A percentile compares a stretch with the other conserved stretches of the same genome.
Evolutionary conservation across 1,140 invertebrate genomes (phyloP).

Genomic region (Eriocheir sinensis): DNA sequence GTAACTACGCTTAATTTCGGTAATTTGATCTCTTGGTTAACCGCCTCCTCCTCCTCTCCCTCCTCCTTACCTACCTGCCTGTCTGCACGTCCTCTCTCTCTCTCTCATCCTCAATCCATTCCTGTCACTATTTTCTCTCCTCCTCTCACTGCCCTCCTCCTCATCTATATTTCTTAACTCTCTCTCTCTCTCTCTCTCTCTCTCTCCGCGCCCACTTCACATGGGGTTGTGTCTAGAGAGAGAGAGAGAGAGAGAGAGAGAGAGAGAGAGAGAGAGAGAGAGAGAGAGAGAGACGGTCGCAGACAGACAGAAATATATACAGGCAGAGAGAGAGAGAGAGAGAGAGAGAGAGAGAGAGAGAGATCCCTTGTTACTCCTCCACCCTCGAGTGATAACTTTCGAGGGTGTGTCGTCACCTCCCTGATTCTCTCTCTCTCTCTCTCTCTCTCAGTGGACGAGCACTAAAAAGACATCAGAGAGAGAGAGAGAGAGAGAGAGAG

Average conservation of each 20-base stretch:
- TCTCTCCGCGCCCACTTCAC: background rate
- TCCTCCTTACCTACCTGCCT: background rate
- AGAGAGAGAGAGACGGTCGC: slow-evolving; percentile 9
- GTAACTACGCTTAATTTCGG: background rate
- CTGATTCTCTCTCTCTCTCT: slow-evolving; percentile 13
- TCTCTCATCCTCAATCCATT: background rate
- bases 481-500: background rate
- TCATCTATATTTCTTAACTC: background rate
- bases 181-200: background rate
- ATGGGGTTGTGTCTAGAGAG: background rate
- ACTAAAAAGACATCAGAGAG: background rate
- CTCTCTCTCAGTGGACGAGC: too few species aligned
- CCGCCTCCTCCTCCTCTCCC: background rate
- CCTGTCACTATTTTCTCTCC: too few species aligned
- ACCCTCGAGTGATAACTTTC: slow-evolving; percentile 15
- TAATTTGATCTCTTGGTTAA: slow-evolving; percentile 26
- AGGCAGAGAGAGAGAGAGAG: slow-evolving; percentile 20
- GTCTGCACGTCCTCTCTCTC: background rate
- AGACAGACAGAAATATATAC: too few species aligned
- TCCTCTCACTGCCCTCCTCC: too few species aligned
- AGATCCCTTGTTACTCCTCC: background rate
- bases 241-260: background rate
- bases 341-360: slow-evolving; percentile 22
- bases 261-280: background rate
- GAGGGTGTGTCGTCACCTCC: background rate